Evolutionary conservation across 2,113 vertebrate species (phyloP), one percentile per base, ranked within the genome.

Genomic region (Entomyzon cyanotis): DNA sequence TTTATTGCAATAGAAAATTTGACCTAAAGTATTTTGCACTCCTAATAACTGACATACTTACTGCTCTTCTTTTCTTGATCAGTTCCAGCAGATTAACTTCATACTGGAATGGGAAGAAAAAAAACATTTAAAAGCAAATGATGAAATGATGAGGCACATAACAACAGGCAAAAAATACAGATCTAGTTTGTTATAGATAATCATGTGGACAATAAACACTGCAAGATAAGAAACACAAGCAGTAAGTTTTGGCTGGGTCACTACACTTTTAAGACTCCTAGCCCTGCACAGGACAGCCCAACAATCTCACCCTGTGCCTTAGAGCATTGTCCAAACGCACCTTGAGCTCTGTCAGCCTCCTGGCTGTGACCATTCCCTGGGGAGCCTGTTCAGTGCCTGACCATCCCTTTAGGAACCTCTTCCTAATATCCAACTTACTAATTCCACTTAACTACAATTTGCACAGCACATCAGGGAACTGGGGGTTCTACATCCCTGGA

Each of bases 41-140:
- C 10, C 35, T 60, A 95, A 37, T 73, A 91, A 62, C 4, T 69
- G 19, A 69, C 55, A 77, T 60, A 98, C 99, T 98, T 98, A 99
- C 99, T 71, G 87, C 79, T 98, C 99, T 98, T 97, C 99, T 99
- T 96, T 98, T 99, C 97, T 98, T 99, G 77, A 99, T 98, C 92
- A 99, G 97, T 91, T 99, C 99, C 93, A 99, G 98, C 46, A 99
- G 93, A 90, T 99, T 98, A 91, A 99, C 98, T 97, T 99, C 99
- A 96, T 99, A 99, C 99, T 99, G 94, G 9, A 79, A 75, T 5
- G 3, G 7, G 70, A 12, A 28, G n/a, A 64, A 86, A 86, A 67
- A 67, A 46, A n/a, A 49, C 18, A 94, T 41, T 77, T 64, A 46
- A 56, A 81, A 71, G 9, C 8, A 64, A 88, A 55, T 18, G 5